phyloP scores from a whole-genome alignment of 2,113 vertebrate genomes.

The Corythoichthys intestinalis region DNA sequence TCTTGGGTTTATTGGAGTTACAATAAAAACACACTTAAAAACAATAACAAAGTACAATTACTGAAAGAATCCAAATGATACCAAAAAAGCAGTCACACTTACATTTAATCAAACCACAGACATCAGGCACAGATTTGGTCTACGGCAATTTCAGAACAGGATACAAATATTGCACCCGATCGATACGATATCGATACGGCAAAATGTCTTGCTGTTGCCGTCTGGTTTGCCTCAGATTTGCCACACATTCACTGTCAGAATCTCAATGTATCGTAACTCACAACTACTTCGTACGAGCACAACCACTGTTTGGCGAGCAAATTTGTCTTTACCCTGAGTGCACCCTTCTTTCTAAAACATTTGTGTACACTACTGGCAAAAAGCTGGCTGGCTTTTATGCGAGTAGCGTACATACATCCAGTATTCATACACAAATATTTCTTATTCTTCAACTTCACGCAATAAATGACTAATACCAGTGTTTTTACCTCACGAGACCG shows the following conservation, averaged over 20 bases:
- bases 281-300: neutral
- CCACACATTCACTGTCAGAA: neutral
- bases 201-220: neutral
- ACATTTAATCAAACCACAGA: slow-evolving; percentile 34
- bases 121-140: slow-evolving; percentile 49
- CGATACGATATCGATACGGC: neutral
- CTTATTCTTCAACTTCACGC: neutral
- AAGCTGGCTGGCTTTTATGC: neutral
- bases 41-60: slow-evolving; percentile 58
- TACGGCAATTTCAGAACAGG: neutral
- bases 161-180: neutral
- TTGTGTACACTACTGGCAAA: neutral
- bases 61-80: slow-evolving; percentile 46
- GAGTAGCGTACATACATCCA: neutral
- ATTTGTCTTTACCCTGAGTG: neutral
- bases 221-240: neutral
- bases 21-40: slow-evolving; percentile 26
- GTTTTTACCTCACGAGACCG: neutral
- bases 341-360: neutral
- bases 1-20: slow-evolving; percentile 1
- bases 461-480: neutral
- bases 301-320: neutral
- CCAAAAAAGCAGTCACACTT: slow-evolving; percentile 28
- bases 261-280: neutral
- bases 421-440: neutral